These are phyloP conservation scores for Drosophila sucinea DNA, from an alignment of 1,140 invertebrate genomes.

Conservation along the genomic window DNA sequence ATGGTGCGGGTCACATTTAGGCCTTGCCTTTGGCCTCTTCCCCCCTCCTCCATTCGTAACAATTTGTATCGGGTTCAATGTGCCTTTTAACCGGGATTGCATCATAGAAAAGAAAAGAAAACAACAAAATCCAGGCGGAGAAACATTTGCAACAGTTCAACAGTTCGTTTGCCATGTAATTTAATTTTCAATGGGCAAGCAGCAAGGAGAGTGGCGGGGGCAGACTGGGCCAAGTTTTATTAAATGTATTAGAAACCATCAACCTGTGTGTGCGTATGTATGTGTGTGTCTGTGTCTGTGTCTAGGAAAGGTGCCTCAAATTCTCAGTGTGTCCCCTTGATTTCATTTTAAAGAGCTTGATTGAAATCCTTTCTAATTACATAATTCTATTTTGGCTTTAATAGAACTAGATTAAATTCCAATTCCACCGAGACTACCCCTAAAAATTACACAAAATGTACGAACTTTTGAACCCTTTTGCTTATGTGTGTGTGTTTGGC, in stretches of 20 bases:
- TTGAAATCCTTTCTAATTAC: no score
- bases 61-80: conserved; percentile 31
- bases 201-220: conserved; percentile 2
- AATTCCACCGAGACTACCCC: no score
- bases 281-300: no score
- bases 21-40: not conserved
- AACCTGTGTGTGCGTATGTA: no score
- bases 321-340: no score
- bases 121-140: not conserved
- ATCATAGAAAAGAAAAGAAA: not conserved
- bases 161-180: conserved; percentile 60
- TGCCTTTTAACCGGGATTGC: conserved; percentile 11
- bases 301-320: no score
- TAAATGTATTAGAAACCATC: conserved; percentile 38
- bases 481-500: not conserved
- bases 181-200: conserved; percentile 38
- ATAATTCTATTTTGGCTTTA: not conserved
- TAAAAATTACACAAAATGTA: no score
- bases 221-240: not conserved
- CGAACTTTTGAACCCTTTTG: not conserved
- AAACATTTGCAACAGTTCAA: conserved; percentile 61
- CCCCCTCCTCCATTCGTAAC: not conserved
- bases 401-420: not conserved
- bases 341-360: no score
- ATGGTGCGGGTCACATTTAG: conserved; percentile 31